Conservation (phyloP, 2,888 invertebrate genomes). For the Pristionchus fissidentatus region DNA sequence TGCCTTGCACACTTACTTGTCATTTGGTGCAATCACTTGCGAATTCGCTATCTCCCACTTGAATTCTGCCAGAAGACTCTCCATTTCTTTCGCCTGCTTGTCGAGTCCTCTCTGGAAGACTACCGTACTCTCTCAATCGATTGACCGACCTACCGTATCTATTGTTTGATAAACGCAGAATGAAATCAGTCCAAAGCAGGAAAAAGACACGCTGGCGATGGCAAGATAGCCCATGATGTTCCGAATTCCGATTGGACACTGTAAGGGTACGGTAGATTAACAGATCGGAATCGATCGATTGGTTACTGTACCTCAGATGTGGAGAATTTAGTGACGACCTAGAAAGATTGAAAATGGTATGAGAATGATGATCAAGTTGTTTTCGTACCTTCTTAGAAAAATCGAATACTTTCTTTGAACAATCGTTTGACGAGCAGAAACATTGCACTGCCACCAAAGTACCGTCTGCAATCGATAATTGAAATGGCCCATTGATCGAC, state of each 20-base stretch:
- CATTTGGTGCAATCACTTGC: conserved; percentile 2
- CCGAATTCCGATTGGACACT: background rate
- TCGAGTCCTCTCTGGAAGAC: conserved; percentile 21
- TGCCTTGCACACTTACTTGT: background rate
- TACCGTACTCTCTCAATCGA: background rate
- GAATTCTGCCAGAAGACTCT: background rate
- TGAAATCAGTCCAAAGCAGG: background rate
- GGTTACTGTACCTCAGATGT: background rate
- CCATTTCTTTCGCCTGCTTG: background rate
- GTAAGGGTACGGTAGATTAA: background rate
- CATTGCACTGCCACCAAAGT: background rate
- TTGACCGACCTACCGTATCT: background rate
- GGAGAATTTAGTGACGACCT: background rate
- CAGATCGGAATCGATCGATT: conserved; percentile 11
- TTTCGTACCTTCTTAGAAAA: background rate
- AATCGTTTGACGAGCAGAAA: background rate
- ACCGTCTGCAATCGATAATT: background rate
- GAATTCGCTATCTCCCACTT: conserved; percentile 17
- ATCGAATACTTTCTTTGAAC: background rate
- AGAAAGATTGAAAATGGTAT: no score
- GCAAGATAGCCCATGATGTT: background rate
- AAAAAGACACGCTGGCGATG: background rate
- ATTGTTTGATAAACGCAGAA: background rate
- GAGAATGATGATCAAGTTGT: background rate
- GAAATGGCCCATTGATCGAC: background rate